A percentile compares a stretch with the other conserved stretches of the same genome.
Conservation (phyloP, 2,797 vertebrate genomes). For the Scolopax rusticola region DNA sequence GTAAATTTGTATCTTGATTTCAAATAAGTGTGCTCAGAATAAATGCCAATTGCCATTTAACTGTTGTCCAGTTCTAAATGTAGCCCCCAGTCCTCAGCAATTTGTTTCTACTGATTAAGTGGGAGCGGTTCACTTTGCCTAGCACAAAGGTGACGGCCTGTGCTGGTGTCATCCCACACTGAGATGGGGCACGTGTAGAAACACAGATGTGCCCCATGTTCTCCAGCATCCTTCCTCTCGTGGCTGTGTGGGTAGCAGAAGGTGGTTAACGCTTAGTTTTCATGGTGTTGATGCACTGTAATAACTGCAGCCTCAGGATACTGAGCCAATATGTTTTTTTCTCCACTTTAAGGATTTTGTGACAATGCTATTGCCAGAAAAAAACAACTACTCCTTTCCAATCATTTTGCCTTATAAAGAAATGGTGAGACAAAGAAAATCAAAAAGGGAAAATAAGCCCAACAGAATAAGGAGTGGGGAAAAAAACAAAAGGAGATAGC, state of each 20-base stretch:
- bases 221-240: fast-evolving
- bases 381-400: background rate
- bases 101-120: background rate
- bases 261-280: background rate
- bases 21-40: background rate
- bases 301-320: background rate
- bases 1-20: background rate
- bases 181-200: fast-evolving
- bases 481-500: background rate
- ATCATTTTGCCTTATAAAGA: background rate
- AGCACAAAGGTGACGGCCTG: background rate
- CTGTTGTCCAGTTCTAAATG: background rate
- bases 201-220: background rate
- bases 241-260: background rate
- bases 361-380: background rate
- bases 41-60: background rate
- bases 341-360: background rate
- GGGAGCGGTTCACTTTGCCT: background rate
- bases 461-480: background rate
- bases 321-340: background rate
- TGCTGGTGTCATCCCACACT: background rate
- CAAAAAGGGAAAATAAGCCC: background rate
- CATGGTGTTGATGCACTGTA: background rate
- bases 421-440: background rate
- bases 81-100: background rate